A percentile compares a stretch with the other conserved stretches of the same genome.
Evolutionary conservation across 2,797 vertebrate species (phyloP).

Genomic region (Acrocephalus scirpaceus): DNA sequence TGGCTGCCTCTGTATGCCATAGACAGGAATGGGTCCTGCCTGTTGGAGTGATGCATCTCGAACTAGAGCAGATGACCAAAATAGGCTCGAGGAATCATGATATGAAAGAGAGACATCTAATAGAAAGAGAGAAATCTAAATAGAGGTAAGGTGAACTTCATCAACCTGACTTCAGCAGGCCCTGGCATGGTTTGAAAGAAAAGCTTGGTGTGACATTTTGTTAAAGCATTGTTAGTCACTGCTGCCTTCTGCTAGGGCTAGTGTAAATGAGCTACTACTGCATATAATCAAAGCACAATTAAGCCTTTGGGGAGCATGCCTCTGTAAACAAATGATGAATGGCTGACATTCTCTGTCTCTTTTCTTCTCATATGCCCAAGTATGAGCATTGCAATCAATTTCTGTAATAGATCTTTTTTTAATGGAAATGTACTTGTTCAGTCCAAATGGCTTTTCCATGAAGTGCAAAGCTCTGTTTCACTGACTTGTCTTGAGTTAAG

Average conservation of each 20-base stretch:
- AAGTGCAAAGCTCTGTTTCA: not conserved
- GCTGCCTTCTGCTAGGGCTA: not conserved
- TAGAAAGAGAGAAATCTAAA: not conserved
- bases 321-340: not conserved
- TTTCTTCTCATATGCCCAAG: not conserved
- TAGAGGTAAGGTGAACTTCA: not conserved
- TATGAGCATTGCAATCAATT: not conserved
- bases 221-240: not conserved
- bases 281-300: not conserved
- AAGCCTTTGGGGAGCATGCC: not conserved
- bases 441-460: not conserved
- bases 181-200: not conserved
- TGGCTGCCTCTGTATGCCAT: rapidly evolving
- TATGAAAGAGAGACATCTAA: not conserved
- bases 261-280: not conserved
- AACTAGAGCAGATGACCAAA: not conserved
- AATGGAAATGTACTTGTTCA: not conserved
- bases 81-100: rapidly evolving
- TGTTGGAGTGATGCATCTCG: rapidly evolving
- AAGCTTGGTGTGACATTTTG: not conserved
- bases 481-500: not conserved
- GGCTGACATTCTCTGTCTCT: not conserved
- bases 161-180: not conserved
- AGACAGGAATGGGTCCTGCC: not conserved
- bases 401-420: not conserved